Evolutionary conservation across 2,113 vertebrate genomes (phyloP).

Genomic region (Hydrolagus affinis): DNA sequence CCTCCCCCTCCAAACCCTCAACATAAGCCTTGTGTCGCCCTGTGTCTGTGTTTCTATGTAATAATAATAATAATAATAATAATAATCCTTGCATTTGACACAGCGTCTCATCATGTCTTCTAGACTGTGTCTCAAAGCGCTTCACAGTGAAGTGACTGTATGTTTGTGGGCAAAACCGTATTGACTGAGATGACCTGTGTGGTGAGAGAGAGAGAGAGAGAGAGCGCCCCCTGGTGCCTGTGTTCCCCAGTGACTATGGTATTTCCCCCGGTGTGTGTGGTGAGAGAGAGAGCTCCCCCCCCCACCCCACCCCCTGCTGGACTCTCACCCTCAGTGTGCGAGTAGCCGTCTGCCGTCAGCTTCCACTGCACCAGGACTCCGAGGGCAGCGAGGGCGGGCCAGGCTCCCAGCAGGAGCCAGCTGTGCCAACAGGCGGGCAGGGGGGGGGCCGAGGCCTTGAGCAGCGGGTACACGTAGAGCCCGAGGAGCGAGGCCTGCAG

Average conservation of each 20-base stretch:
- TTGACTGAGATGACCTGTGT: neutral
- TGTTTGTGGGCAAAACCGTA: too few species aligned
- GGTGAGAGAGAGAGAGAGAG: too few species aligned
- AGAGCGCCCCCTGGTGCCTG: too few species aligned
- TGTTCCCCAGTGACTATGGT: too few species aligned
- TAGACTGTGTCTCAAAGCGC: too few species aligned
- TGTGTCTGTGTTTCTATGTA: conserved; percentile 22
- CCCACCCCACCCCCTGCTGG: neutral
- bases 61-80: neutral
- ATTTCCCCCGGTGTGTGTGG: too few species aligned
- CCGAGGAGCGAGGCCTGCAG: conserved; percentile 66
- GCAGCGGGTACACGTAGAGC: conserved; percentile 55
- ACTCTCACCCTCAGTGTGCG: conserved; percentile 63
- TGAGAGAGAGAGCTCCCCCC: too few species aligned
- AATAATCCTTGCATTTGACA: too few species aligned
- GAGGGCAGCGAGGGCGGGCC: conserved; percentile 67
- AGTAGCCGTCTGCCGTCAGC: conserved; percentile 63
- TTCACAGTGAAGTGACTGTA: too few species aligned
- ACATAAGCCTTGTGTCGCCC: conserved; percentile 25
- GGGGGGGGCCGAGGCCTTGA: conserved; percentile 54
- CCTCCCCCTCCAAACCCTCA: conserved; percentile 22
- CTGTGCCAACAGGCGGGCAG: conserved; percentile 74
- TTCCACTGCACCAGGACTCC: conserved; percentile 76
- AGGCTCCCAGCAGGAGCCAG: conserved; percentile 74
- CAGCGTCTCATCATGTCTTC: too few species aligned